Evolutionary conservation across 2,888 invertebrate species (phyloP), one percentile per base, ranked within the genome.

Genomic region (Heliconius aoede): DNA sequence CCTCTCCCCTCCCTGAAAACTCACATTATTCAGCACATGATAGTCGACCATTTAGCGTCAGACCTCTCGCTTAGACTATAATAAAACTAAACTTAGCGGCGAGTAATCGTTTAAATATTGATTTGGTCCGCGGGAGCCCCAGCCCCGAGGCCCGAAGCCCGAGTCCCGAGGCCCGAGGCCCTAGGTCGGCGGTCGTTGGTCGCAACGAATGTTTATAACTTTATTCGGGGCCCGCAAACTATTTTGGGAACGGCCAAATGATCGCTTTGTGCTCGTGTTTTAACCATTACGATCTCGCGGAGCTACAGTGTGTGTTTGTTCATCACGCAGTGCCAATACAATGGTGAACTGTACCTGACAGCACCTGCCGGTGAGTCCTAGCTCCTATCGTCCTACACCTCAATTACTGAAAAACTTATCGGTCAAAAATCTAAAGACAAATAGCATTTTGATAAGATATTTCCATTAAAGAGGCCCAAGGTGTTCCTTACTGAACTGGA

Each of bases 241-340:
- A 94, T 94, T 94, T 94, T 90, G 88, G 94, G 94, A 93, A 84
- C 92, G 89, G 84, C 87, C 90, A 91, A 92, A 90, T 91, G 92
- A 90, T 91, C 86, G 88, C 86, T 88, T 87, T 86, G 87, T 87
- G 87, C 86, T 88, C 86, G 86, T 88, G 89, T 87, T 88, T 84
- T 85, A 85, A 84, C 83, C 88, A 88, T 88, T 86, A 86, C 86
- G 83, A 76, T 84, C 83, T 83, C 82, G 85, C 82, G 78, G 84
- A 79, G 82, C 76, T 76, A 78, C 75, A 78, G 82, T 82, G 82
- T 79, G 81, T 79, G 82, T 80, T 84, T 83, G 81, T 68, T 58
- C 46, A 32, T 71, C 60, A 36, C 83, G 83, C 83, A 81, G 9
- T 18, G 78, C 68, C 61, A 67, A n/a, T n/a, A n/a, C n/a, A n/a